Percentiles rank a stretch among this genome's conserved stretches.
Evolutionary conservation across 2,888 invertebrate genomes (phyloP).

Genomic region (Oligia latruncula): DNA sequence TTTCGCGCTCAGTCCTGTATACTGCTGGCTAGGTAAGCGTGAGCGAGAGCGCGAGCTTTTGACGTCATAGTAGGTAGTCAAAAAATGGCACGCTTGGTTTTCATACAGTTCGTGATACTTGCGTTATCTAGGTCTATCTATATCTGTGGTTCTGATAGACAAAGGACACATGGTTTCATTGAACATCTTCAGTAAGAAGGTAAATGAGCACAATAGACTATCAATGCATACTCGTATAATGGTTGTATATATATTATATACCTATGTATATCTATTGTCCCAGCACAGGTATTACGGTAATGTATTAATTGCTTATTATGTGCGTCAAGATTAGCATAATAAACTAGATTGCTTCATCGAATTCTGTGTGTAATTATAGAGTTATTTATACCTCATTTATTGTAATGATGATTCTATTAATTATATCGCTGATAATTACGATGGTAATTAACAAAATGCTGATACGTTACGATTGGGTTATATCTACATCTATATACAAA

Average conservation of each 20-base stretch:
- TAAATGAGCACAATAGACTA: constrained; percentile 44
- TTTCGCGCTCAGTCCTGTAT: no score
- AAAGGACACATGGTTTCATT: constrained; percentile 48
- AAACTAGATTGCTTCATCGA: constrained; percentile 65
- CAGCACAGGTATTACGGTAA: constrained; percentile 48
- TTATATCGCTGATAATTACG: neutral
- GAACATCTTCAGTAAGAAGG: constrained; percentile 37
- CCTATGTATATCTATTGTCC: constrained; percentile 24
- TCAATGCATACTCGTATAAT: constrained; percentile 1
- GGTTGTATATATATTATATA: neutral
- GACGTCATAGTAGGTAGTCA: no score
- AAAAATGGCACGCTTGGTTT: no score
- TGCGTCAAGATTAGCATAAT: constrained; percentile 69
- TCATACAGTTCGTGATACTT: no score
- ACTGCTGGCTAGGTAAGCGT: no score
- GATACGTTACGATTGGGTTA: no score
- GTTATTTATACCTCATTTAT: constrained; percentile 24
- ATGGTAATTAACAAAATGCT: neutral
- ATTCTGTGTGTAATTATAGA: constrained; percentile 22
- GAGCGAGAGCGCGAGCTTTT: no score
- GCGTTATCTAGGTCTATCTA: no score
- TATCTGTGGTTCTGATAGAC: constrained; percentile 29
- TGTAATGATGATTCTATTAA: neutral
- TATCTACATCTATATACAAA: neutral
- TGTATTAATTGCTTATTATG: constrained; percentile 69